Evolutionary conservation across 2,888 invertebrate genomes (phyloP).

Genomic region (Anodontia alba): DNA sequence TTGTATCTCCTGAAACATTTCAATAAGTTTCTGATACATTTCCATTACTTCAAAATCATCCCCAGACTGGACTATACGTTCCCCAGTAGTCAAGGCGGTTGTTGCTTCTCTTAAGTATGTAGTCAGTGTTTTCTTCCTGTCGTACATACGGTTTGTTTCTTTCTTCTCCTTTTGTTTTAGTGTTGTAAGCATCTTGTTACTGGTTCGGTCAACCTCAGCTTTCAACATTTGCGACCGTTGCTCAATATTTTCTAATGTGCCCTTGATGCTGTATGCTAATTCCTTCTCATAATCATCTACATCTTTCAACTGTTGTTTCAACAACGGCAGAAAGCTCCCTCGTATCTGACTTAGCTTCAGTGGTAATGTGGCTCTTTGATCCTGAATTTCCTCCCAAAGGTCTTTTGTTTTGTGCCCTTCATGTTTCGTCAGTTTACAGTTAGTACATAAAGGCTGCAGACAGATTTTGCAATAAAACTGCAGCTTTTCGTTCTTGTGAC

Average conservation of each 20-base stretch:
- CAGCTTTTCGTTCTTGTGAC: slow-evolving; percentile 49
- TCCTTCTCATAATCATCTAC: slow-evolving; percentile 48
- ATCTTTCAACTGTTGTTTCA: slow-evolving; percentile 56
- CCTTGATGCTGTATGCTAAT: slow-evolving; percentile 48
- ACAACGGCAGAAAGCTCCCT: slow-evolving; percentile 50
- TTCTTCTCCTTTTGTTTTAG: slow-evolving; percentile 46
- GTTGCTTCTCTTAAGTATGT: slow-evolving; percentile 43
- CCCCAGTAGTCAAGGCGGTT: slow-evolving; percentile 49
- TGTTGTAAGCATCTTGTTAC: slow-evolving; percentile 40
- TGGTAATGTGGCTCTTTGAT: slow-evolving; percentile 53
- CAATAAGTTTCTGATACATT: slow-evolving; percentile 49
- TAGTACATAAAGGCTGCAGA: slow-evolving; percentile 47
- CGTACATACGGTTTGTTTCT: slow-evolving; percentile 33
- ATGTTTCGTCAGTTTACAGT: slow-evolving; percentile 61
- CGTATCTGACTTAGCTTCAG: slow-evolving; percentile 50
- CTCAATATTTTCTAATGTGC: slow-evolving; percentile 51
- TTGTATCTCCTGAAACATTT: slow-evolving; percentile 46
- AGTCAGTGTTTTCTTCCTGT: slow-evolving; percentile 37
- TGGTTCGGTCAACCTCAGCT: slow-evolving; percentile 55
- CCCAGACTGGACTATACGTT: slow-evolving; percentile 49
- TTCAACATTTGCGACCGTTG: slow-evolving; percentile 48
- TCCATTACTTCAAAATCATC: slow-evolving; percentile 62
- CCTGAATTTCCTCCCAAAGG: slow-evolving; percentile 50
- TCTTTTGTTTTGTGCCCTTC: slow-evolving; percentile 60
- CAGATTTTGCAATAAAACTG: slow-evolving; percentile 60